Evolutionary conservation across 2,797 vertebrate species (phyloP).

Genomic region (Lutjanus campechanus): DNA sequence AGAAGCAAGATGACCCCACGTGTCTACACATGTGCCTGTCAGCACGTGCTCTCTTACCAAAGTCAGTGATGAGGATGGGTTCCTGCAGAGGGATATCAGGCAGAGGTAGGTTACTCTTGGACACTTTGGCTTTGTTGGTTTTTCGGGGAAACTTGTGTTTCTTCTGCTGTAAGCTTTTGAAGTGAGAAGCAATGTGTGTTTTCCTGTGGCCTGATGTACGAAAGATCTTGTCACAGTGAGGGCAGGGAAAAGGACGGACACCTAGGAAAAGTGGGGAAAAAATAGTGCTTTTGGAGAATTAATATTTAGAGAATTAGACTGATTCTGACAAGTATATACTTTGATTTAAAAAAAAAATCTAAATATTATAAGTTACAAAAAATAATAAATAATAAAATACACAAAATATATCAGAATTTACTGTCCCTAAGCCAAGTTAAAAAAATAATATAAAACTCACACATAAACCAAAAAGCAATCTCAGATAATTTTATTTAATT

Average conservation of each 20-base stretch:
- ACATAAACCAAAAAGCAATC: slow-evolving; percentile 38
- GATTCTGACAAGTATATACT: background rate
- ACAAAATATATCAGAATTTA: background rate
- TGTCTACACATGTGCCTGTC: background rate
- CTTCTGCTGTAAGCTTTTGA: slow-evolving; percentile 93
- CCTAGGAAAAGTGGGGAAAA: slow-evolving; percentile 80
- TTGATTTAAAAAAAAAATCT: slow-evolving; percentile 5
- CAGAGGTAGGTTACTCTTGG: slow-evolving; percentile 90
- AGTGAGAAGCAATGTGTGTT: slow-evolving; percentile 97
- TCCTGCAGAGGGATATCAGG: slow-evolving; percentile 97
- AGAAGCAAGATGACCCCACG: background rate
- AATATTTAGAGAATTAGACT: slow-evolving; percentile 28
- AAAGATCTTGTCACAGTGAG: slow-evolving; percentile 98
- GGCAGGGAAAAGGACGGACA: slow-evolving; percentile 95
- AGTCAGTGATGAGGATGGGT: slow-evolving; percentile 97
- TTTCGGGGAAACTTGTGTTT: slow-evolving; percentile 95
- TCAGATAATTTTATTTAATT: slow-evolving; percentile 26
- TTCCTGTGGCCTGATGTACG: slow-evolving; percentile 98
- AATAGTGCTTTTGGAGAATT: slow-evolving; percentile 37
- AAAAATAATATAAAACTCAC: slow-evolving; percentile 34
- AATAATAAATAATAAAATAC: too few species aligned
- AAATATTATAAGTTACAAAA: background rate
- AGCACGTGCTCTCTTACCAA: slow-evolving; percentile 86
- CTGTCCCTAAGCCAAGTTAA: slow-evolving; percentile 18
- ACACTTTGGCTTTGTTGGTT: slow-evolving; percentile 90